Percentiles rank a stretch among this genome's conserved stretches.
Evolutionary conservation across 1,140 invertebrate species (phyloP).

Genomic region (Coelopa frigida): DNA sequence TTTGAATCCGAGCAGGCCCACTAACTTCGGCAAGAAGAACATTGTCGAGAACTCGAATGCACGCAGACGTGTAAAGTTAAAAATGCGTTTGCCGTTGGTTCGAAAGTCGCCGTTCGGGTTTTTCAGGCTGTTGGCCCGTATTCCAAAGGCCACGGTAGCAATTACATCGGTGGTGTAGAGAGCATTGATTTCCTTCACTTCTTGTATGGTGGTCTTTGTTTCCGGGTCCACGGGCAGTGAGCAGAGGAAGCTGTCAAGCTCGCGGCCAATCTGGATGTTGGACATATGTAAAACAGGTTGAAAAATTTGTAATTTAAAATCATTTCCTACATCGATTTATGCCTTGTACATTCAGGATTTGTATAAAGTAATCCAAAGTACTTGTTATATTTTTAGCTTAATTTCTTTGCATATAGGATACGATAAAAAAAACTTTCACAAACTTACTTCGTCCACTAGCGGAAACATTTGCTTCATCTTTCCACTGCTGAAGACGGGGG

Average conservation of each 20-base stretch:
- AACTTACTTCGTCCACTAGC: conserved; percentile 40
- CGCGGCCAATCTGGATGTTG: conserved; percentile 25
- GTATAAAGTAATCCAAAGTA: too few species aligned
- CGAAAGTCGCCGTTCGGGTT: conserved; percentile 46
- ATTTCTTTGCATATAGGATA: too few species aligned
- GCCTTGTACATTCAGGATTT: too few species aligned
- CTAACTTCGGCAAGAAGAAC: conserved; percentile 41
- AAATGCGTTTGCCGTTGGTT: conserved; percentile 44
- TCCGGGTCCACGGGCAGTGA: conserved; percentile 4
- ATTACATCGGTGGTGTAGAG: conserved; percentile 55
- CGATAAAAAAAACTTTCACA: too few species aligned
- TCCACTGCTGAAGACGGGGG: conserved; percentile 49
- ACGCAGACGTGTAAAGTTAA: conserved; percentile 46
- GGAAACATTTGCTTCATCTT: conserved; percentile 53
- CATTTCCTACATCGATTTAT: too few species aligned
- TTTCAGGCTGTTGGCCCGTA: conserved; percentile 49
- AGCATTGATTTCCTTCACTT: conserved; percentile 42
- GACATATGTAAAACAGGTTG: neutral
- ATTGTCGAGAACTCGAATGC: conserved; percentile 46
- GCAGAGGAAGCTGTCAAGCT: conserved; percentile 21
- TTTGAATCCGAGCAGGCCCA: conserved; percentile 19
- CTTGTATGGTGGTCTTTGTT: conserved; percentile 5
- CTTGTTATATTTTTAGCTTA: too few species aligned
- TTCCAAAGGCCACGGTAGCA: conserved; percentile 52
- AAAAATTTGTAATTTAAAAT: neutral